Conservation (phyloP, 2,888 invertebrate genomes). For the Dyspetes luteomarginatus region DNA sequence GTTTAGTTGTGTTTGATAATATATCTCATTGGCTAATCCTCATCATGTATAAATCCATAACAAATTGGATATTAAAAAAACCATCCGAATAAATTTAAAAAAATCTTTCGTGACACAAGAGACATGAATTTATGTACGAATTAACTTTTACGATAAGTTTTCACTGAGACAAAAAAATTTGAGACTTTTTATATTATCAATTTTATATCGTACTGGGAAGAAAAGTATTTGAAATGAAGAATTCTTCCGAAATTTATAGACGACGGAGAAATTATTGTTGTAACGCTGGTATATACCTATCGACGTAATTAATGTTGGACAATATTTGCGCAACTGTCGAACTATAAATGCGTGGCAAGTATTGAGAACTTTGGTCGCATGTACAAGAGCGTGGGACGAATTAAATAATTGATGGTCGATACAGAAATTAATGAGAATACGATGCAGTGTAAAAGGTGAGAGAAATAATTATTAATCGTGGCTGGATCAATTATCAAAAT, state of each 20-base stretch:
- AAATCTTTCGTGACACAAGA: neutral
- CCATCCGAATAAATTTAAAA: neutral
- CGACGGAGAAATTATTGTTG: neutral
- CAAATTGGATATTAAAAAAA: neutral
- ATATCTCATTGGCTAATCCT: neutral
- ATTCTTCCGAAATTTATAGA: neutral
- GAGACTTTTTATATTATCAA: neutral
- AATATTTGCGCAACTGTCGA: conserved; percentile 55
- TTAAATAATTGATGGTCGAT: conserved; percentile 56
- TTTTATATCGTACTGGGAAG: neutral
- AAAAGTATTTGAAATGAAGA: neutral
- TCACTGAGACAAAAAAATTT: neutral
- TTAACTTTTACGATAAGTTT: no score
- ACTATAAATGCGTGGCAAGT: neutral
- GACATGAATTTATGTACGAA: no score
- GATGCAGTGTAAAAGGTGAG: conserved; percentile 6
- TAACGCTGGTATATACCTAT: conserved; percentile 9
- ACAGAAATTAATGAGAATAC: conserved; percentile 38
- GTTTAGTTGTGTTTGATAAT: neutral
- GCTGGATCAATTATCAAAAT: conserved; percentile 4
- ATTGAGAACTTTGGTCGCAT: neutral
- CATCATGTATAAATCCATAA: neutral
- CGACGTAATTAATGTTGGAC: conserved; percentile 23
- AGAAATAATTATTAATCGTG: neutral
- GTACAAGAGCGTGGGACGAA: conserved; percentile 52